phyloP scores from a whole-genome alignment of 2,113 vertebrate species.

The Pogona vitticeps region DNA sequence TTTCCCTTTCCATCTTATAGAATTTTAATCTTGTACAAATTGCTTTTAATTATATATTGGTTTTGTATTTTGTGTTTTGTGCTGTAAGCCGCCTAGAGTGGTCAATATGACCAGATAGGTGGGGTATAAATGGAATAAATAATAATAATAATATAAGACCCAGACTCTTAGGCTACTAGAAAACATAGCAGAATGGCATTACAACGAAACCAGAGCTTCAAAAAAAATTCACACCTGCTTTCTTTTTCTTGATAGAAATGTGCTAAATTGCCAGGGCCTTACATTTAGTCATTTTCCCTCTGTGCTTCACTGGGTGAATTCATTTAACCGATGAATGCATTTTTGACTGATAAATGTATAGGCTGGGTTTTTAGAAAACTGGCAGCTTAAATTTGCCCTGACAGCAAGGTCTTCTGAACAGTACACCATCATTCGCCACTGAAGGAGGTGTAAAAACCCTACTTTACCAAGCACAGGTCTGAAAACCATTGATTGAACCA shows the following conservation, averaged over 20 bases:
- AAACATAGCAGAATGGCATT: neutral
- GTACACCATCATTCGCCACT: neutral
- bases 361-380: neutral
- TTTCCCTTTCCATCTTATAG: too few species aligned
- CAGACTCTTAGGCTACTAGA: neutral
- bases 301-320: neutral
- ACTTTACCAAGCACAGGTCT: neutral
- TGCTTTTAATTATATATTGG: too few species aligned
- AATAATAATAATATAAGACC: too few species aligned
- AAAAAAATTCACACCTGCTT: constrained; percentile 15
- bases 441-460: neutral
- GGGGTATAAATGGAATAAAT: too few species aligned
- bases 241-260: constrained; percentile 25
- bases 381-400: constrained; percentile 22
- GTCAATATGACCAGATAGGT: too few species aligned
- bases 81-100: too few species aligned
- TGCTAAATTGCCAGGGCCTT: constrained; percentile 22
- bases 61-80: too few species aligned
- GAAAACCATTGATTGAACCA: neutral
- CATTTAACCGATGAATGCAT: neutral
- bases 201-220: constrained; percentile 4
- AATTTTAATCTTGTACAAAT: too few species aligned
- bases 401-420: neutral
- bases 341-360: constrained; percentile 25
- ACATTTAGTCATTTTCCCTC: constrained; percentile 32